Base-by-base conservation (phyloP, 2,888 invertebrate species). In the Agonopterix heracliana region DNA sequence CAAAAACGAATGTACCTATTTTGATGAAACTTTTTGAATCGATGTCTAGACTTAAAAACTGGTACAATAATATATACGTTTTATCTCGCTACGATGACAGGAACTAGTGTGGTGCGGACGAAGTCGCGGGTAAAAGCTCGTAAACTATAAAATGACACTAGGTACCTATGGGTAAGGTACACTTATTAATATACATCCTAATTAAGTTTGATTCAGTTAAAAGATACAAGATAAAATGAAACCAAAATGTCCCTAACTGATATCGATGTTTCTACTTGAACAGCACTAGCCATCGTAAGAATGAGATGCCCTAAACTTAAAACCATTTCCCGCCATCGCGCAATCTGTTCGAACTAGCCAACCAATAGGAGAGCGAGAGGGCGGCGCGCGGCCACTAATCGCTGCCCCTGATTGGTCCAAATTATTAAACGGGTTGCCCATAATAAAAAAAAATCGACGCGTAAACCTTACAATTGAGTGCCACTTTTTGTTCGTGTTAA, bases 291-390 rank as follows among this genome's bases (percentile, higher is more conserved):
- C 63, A 70, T 75, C 73, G 77, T 73, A 85, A 83, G 84, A 84
- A 84, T 81, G 85, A 85, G 85, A 85, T 81, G 79, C 82, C 75
- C 80, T 80, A 78, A 78, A 75, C 78, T 78, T 76, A 77, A 81
- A 79, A 79, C 84, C 80, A 80, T 81, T 86, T 86, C 85, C 82
- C 81, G 86, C 83, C 84, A 86, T 87, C 80, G 76, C 78, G 74
- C 82, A 86, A 87, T 85, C 85, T 77, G 82, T 76, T 72, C 68
- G 63, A 56, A 61, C 55, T 57, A 63, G 55, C 65, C 70, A 65
- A 71, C 86, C 87, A 88, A 87, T 86, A 64, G 66, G 61, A 60
- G 58, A 55, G 55, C 56, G 62, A 68, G 79, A 81, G 83, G 86
- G 86, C 82, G 85, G 75, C 71, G 71, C 79, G 75, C 69, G 71